phyloP scores from a whole-genome alignment of 2,113 vertebrate species.

The Todiramphus chloris region DNA sequence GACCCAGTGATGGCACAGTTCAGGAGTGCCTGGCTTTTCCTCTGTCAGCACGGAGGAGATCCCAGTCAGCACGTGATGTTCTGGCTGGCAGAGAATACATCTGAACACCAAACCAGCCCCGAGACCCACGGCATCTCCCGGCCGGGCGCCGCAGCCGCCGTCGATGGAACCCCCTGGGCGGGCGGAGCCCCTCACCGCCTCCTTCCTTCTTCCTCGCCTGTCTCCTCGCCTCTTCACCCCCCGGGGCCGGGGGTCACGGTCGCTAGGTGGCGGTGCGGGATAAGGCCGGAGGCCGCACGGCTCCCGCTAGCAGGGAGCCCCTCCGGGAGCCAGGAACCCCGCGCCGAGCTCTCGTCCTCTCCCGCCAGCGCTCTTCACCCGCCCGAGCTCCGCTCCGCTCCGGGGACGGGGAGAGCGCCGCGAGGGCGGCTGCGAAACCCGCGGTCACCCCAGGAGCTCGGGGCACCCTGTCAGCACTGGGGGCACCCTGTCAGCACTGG shows the following conservation, averaged over 20 bases:
- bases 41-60: background rate
- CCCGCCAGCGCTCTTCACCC: no score
- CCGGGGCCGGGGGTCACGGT: background rate
- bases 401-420: no score
- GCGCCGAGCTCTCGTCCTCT: no score
- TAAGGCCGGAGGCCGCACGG: background rate
- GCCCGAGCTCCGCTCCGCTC: no score
- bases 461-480: fast-evolving
- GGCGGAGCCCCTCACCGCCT: background rate
- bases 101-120: background rate
- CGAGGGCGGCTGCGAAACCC: fast-evolving
- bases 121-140: background rate
- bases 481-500: no score
- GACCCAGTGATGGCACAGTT: fast-evolving
- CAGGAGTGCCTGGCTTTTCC: fast-evolving
- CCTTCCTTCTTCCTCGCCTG: no score
- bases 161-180: no score
- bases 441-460: fast-evolving
- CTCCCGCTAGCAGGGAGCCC: background rate
- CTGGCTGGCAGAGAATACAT: fast-evolving
- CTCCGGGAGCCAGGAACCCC: background rate
- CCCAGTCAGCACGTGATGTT: fast-evolving
- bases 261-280: constrained; percentile 68
- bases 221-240: no score
- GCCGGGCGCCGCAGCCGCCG: background rate